Percentiles rank a stretch among this genome's conserved stretches.
Evolutionary conservation across 2,888 invertebrate species (phyloP).

Genomic region (Hololepta plana): DNA sequence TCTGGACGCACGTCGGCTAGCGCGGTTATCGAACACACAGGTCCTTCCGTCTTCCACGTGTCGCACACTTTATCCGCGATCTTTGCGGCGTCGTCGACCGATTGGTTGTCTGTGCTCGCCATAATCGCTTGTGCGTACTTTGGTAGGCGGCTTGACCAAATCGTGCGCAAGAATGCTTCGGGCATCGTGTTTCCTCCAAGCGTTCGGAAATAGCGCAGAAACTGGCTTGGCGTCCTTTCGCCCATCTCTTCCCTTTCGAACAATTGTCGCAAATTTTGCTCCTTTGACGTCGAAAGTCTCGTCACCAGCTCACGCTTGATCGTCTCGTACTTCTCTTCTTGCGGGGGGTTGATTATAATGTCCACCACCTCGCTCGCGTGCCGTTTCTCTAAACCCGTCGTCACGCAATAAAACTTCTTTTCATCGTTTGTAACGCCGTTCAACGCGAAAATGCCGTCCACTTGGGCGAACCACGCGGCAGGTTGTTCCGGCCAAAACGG

Average conservation of each 20-base stretch:
- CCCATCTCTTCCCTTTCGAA: slow-evolving; percentile 8
- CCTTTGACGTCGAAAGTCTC: slow-evolving; percentile 6
- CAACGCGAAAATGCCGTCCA: slow-evolving; percentile 7
- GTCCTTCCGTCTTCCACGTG: too few species aligned
- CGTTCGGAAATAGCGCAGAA: slow-evolving; percentile 6
- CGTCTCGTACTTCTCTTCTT: slow-evolving; percentile 8
- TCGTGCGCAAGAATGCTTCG: slow-evolving; percentile 6
- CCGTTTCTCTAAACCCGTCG: slow-evolving; percentile 4
- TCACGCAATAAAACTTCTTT: slow-evolving; percentile 7
- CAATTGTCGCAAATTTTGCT: slow-evolving; percentile 4
- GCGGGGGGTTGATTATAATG: slow-evolving; percentile 9
- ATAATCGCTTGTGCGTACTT: too few species aligned
- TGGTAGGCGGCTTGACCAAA: slow-evolving; percentile 4
- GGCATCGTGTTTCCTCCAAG: slow-evolving; percentile 8
- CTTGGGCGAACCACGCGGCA: slow-evolving; percentile 8
- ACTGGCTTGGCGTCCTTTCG: slow-evolving; percentile 9
- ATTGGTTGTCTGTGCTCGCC: too few species aligned
- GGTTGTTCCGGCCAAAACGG: slow-evolving; percentile 8
- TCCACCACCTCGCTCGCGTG: slow-evolving; percentile 7
- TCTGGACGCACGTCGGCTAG: too few species aligned
- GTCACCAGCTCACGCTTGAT: slow-evolving; percentile 14
- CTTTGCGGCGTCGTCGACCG: too few species aligned
- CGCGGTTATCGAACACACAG: too few species aligned
- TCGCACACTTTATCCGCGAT: too few species aligned
- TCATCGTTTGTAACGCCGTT: slow-evolving; percentile 5